These are phyloP conservation scores for Diorhabda sublineata DNA, from an alignment of 1,140 invertebrate genomes.

Conservation along the genomic window DNA sequence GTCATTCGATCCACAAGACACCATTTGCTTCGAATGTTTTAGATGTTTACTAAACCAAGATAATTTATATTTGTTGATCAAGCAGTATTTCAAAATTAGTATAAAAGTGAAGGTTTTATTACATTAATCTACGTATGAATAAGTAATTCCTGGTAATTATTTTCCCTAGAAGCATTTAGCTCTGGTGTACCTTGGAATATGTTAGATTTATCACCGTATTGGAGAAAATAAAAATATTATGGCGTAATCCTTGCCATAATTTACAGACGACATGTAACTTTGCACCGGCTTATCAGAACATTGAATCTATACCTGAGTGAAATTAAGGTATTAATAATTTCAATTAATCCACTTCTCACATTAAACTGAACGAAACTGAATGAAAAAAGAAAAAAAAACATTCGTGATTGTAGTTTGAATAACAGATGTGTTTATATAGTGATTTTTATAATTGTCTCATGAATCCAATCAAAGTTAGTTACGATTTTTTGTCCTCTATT, in stretches of 20 bases:
- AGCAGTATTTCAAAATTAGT: conserved; percentile 3
- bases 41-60: too few species aligned
- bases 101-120: neutral
- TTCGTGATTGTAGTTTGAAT: too few species aligned
- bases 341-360: too few species aligned
- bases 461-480: too few species aligned
- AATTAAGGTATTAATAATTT: too few species aligned
- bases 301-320: neutral
- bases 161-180: neutral
- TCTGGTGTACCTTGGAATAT: neutral
- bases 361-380: too few species aligned
- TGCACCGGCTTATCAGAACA: conserved; percentile 2
- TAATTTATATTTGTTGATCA: neutral
- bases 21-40: too few species aligned
- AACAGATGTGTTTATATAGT: too few species aligned
- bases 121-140: conserved; percentile 1
- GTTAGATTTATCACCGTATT: neutral
- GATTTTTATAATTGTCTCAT: too few species aligned
- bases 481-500: too few species aligned
- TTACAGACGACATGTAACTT: neutral
- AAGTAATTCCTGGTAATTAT: conserved; percentile 2
- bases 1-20: too few species aligned
- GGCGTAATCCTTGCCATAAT: neutral
- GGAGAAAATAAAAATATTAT: neutral
- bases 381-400: too few species aligned